Base-by-base conservation (phyloP, 2,888 invertebrate genomes). In the Dilophus febrilis region DNA sequence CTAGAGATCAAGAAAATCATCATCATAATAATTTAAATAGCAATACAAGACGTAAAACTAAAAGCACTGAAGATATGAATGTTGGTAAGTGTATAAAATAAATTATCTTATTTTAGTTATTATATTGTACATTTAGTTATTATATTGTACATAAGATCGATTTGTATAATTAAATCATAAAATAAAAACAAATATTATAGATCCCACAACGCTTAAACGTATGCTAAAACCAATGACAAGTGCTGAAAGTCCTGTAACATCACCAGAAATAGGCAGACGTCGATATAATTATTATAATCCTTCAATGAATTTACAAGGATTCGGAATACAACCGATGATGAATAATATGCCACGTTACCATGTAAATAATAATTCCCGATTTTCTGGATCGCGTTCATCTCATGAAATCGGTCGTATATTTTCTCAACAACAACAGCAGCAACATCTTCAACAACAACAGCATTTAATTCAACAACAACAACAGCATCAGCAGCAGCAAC, bases 221-320 rank as follows among this genome's bases (percentile, higher is more conserved):
- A 90, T 94, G 86, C 69, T 94, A 50, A 90, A 91, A 56, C 90
- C 91, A 37, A 85, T 94, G 77, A 84, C 90, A 18, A 85, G 84
- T 49, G 77, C 79, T 42, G 87, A 86, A 57, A 85, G 84, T 55
- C 87, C 87, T 2, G 86, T 83, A 38, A 88, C 88, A 37, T 88
- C 87, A 41, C 88, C 88, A 13, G 88, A 88, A 67, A 86, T 85
- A 81, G 81, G 82, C 16, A 72, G 85, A 37, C 74, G 84, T 35
- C 70, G 84, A 38, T 83, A 83, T 59, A 74, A 74, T 55, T 73
- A 74, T 51, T 72, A 72, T 51, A 68, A n/a, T n/a, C n/a, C n/a
- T n/a, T n/a, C n/a, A n/a, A 69, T 47, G 60, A 60, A 42, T 60
- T 61, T 44, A 57, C 65, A 8, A 62, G 56, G 8, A 68, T 68